Base-by-base conservation (phyloP, 2,888 invertebrate genomes). In the Cordilura impudica region DNA sequence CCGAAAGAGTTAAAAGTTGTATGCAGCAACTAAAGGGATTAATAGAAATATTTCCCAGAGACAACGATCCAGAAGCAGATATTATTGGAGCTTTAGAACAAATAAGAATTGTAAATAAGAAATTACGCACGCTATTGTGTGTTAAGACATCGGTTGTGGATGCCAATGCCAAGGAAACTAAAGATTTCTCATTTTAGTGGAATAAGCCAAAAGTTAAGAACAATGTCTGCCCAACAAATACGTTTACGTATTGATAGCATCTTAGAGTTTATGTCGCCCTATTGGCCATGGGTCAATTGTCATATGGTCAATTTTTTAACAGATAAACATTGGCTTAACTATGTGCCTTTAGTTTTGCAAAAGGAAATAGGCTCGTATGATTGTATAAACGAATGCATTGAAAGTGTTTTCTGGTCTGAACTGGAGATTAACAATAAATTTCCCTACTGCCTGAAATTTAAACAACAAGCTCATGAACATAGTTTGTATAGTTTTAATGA, bases 221-320 rank as follows among this genome's bases (percentile, higher is more conserved):
- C 61, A 23, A 84, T 76, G 73, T 83, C 82, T 39, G 71, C 71
- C 3, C 45, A 67, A 4, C 81, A 87, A 85, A 79, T 91, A 82
- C 85, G 84, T 80, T 70, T 85, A 51, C 90, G 91, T 58, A 86
- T 93, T 23, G 92, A 93, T 69, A 86, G 88, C 2, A 88, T 93
- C 10, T 86, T 93, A 0, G 84, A 87, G 10, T 94, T 92, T 87
- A 87, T 95, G 18, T 89, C 91, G 18, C 93, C 93, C 0, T 89
- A 93, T 47, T 88, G 93, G 78, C 91, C 92, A 0, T 88, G 96
- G 26, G 92, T 93, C 0, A 95, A 95, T 87, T 94, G 94, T 82
- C 96, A 96, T 86, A 94, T 96, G 93, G 95, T 94, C 0, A 93
- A 93, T 84, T 95, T 93, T 87, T 90, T 96, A 53, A 94, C 94